Evolutionary conservation across 2,113 vertebrate species (phyloP), one percentile per base, ranked within the genome.

Genomic region (Haemorhous mexicanus): DNA sequence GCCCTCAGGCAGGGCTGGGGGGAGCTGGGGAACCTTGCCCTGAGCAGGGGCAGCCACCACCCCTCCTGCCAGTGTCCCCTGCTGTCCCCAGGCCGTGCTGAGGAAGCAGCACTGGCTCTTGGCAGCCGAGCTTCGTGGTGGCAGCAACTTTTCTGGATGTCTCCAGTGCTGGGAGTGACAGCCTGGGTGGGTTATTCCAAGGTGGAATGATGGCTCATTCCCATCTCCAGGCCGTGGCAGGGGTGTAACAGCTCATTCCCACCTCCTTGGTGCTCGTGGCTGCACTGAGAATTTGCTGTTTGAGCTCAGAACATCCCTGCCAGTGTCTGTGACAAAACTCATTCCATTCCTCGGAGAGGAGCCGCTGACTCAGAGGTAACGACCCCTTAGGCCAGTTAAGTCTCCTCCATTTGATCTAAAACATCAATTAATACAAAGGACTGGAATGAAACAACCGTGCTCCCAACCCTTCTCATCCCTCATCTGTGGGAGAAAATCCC

Each of bases 401-500:
- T 30, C 69, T 61, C 52, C 74, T 76, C 76, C 26, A 15, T 78
- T 84, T 78, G 77, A 84, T 84, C 80, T 23, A 39, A 89, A 87
- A 76, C 49, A 63, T 28, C 87, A 73, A 35, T 59, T 87, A 90
- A 79, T 63, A 56, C 17, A 68, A 92, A 75, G 10, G 16, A 23
- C 9, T 11, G 68, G 66, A 59, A 62, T 24, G 84, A 89, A 96
- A 87, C 52, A 73, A 52, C 15, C 15, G 3, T 46, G 63, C 62
- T 88, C 11, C 59, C 64, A 77, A 27, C 58, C 80, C 55, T 81
- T 63, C 87, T 91, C 72, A 69, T 88, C 73, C 89, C 82, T 84
- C 61, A 70, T 20, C 90, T n/a, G 39, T 16, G 63, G 68, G 53
- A 92, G 81, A 70, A 96, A 96, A 95, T 90, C 84, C 89, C 69